Percentiles rank a stretch among this genome's conserved stretches.
These are phyloP conservation scores for Thereva unica DNA, from an alignment of 2,888 invertebrate species.

Conservation along the genomic window DNA sequence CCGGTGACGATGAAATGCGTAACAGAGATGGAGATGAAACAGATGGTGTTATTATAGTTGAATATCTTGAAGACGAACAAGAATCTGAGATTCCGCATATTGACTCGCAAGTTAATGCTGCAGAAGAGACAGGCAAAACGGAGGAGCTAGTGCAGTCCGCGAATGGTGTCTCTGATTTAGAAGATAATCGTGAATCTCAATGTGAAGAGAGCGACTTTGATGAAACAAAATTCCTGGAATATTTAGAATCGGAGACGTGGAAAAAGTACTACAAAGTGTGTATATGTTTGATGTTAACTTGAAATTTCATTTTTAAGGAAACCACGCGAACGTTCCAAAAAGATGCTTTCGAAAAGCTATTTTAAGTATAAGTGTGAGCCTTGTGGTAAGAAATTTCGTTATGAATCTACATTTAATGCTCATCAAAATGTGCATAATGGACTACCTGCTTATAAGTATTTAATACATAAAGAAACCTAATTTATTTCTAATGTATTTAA, in stretches of 20 bases:
- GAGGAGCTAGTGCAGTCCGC: neutral
- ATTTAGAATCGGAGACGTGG: too few species aligned
- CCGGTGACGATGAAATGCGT: neutral
- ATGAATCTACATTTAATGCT: slow-evolving; percentile 18
- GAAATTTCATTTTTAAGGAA: neutral
- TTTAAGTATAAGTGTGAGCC: slow-evolving; percentile 17
- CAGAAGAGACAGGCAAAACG: neutral
- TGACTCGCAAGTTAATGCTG: neutral
- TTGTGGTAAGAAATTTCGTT: slow-evolving; percentile 25
- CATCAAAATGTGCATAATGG: slow-evolving; percentile 39
- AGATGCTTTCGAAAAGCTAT: neutral
- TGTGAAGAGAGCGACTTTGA: too few species aligned
- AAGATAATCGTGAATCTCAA: too few species aligned
- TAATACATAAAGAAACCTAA: neutral
- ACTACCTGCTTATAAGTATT: slow-evolving; percentile 37
- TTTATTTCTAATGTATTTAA: neutral
- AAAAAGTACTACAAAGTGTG: too few species aligned
- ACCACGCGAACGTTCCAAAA: neutral
- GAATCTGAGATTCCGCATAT: neutral
- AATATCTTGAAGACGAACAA: slow-evolving; percentile 12
- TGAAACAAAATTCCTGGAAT: too few species aligned
- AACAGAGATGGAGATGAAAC: neutral
- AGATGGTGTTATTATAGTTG: neutral
- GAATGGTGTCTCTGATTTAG: too few species aligned
- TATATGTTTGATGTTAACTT: neutral